phyloP scores from a whole-genome alignment of 2,113 vertebrate genomes.

The Serinus canaria region DNA sequence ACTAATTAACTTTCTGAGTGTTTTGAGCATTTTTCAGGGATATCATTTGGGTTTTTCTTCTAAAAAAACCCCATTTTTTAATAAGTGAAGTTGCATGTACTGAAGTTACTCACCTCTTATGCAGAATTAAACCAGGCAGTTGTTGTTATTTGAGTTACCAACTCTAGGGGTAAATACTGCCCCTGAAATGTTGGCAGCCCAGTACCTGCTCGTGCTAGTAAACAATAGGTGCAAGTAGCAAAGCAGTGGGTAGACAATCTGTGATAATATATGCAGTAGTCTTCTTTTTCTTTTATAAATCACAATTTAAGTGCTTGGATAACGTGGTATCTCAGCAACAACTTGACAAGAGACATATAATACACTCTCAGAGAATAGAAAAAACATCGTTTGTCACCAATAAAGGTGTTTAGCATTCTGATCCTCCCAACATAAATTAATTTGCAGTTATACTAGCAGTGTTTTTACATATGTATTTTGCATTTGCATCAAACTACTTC shows the following conservation, averaged over 20 bases:
- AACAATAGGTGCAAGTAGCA: constrained; percentile 27
- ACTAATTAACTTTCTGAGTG: neutral
- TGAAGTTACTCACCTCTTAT: neutral
- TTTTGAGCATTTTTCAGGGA: neutral
- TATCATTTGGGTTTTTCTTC: neutral
- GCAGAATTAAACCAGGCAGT: neutral
- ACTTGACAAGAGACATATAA: constrained; percentile 76
- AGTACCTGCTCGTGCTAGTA: neutral
- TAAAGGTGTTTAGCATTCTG: constrained; percentile 75
- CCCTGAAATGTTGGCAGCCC: neutral
- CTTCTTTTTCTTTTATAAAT: constrained; percentile 72
- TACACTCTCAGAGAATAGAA: constrained; percentile 63
- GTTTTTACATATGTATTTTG: constrained; percentile 66
- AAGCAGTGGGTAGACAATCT: constrained; percentile 45
- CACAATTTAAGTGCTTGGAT: constrained; percentile 59
- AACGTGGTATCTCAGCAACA: constrained; percentile 75
- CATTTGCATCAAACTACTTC: constrained; percentile 43
- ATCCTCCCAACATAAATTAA: constrained; percentile 72
- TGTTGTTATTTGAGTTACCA: neutral
- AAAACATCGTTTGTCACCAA: constrained; percentile 60
- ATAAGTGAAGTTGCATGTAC: neutral
- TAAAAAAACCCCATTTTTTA: neutral
- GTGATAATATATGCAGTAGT: constrained; percentile 57
- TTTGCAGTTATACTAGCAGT: constrained; percentile 65
- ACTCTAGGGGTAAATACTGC: neutral